Conservation (phyloP, 2,113 vertebrate species). For the Amblyornis subalaris region DNA sequence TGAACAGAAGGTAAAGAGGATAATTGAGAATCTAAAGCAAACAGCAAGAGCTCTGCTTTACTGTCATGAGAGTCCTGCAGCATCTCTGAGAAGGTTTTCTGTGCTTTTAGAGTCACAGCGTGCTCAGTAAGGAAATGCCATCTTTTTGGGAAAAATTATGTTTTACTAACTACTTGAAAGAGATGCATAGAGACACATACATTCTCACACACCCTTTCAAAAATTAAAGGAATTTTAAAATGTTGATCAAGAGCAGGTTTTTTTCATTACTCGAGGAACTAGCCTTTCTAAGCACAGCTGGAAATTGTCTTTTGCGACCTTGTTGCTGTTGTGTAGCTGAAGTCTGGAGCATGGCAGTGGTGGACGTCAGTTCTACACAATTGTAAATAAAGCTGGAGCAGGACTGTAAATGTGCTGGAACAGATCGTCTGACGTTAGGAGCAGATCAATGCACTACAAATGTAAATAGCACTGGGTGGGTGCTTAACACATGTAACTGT, state of each 20-base stretch:
- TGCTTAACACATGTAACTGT: rapidly evolving
- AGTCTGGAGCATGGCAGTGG: neutral
- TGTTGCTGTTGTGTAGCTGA: neutral
- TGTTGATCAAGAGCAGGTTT: neutral
- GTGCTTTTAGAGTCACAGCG: neutral
- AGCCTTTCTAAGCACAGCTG: neutral
- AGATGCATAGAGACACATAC: neutral
- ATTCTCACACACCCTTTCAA: neutral
- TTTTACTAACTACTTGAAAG: neutral
- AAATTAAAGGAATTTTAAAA: neutral
- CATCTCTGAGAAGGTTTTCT: neutral
- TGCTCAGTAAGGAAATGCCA: neutral
- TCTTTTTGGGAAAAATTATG: neutral
- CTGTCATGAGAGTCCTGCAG: neutral
- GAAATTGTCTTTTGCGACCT: neutral
- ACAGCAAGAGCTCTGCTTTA: neutral
- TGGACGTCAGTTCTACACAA: neutral
- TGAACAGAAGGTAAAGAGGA: neutral
- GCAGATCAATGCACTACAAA: neutral
- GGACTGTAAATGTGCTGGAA: neutral
- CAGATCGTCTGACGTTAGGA: rapidly evolving
- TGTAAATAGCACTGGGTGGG: neutral
- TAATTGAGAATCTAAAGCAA: neutral
- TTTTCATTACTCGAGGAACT: neutral
- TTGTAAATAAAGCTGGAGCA: neutral